Base-by-base conservation (phyloP, 2,113 vertebrate species). In the Scopus umbretta region DNA sequence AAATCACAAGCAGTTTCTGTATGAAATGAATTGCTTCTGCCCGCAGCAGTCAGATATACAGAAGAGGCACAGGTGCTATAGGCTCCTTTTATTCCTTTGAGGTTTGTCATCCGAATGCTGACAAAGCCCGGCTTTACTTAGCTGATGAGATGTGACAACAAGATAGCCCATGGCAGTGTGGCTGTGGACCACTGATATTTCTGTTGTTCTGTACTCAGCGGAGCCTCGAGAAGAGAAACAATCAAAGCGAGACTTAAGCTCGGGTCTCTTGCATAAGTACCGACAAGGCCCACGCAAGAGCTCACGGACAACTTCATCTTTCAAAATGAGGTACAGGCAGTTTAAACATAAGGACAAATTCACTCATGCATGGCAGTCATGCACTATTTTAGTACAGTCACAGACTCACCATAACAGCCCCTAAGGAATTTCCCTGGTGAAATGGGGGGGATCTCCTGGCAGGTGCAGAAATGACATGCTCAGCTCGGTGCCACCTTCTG, bases 101-200 rank as follows among this genome's bases (percentile, higher is more conserved):
- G 85, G 58, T 75, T 89, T 91, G 83, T 47, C 56, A 82, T 93
- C 71, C 70, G 50, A 75, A 67, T 2, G 2, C 38, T 74, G 92
- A 73, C 58, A 86, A 82, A 94, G n/a, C 36, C 74, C 45, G 78
- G 68, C 71, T 94, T 83, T 76, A 42, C 62, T 95, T 96, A 55
- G 36, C 80, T 95, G 92, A 94, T 93, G 45, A 91, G 88, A 89
- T 92, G 88, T 92, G 96, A 93, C 96, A 96, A 62, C 52, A 52
- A 1, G 1, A 75, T 43, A 70, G 68, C 91, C 68, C 6, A 2
- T 34, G 87, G 95, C 95, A 72, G 14, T 7, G 38, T 76, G 73
- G 67, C 82, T 95, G 70, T 85, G 85, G 84, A 95, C 87, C 94
- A 50, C 79, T 68, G 86, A 32, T 95, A 87, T 70, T 96, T 94